Conservation (phyloP, 2,888 invertebrate species). For the Euphydryas editha region DNA sequence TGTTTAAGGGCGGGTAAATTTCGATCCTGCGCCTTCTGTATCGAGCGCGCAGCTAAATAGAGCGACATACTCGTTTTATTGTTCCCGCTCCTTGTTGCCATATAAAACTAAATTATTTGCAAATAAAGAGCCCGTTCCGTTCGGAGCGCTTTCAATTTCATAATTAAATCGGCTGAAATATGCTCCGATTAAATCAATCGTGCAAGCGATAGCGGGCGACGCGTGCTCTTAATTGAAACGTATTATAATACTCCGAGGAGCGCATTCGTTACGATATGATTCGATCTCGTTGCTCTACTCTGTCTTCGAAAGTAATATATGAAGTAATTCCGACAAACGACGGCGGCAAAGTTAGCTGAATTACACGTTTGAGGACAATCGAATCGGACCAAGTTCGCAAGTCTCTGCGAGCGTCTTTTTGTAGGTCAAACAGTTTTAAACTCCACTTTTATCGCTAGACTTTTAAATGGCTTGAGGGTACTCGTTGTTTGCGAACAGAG, state of each 20-base stretch:
- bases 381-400: conserved; percentile 19
- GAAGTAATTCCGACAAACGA: conserved; percentile 44
- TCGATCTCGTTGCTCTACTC: background rate
- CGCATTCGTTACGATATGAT: background rate
- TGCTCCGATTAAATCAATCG: conserved; percentile 33
- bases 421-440: conserved; percentile 61
- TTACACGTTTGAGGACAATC: conserved; percentile 48
- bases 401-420: conserved; percentile 41
- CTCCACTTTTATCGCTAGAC: conserved; percentile 56
- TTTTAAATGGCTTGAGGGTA: conserved; percentile 64
- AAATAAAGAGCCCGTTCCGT: conserved; percentile 22
- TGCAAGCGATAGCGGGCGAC: conserved; percentile 23
- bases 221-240: conserved; percentile 29
- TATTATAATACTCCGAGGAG: conserved; percentile 16
- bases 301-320: conserved; percentile 32
- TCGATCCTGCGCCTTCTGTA: conserved; percentile 6
- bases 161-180: conserved; percentile 30
- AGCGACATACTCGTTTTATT: conserved; percentile 38
- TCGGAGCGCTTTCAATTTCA: conserved; percentile 24
- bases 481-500: conserved; percentile 49
- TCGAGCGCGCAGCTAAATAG: background rate
- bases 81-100: conserved; percentile 22
- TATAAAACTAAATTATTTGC: conserved; percentile 29
- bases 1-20: conserved; percentile 5
- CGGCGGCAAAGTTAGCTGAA: conserved; percentile 43